Evolutionary conservation across 2,113 vertebrate genomes (phyloP).

Genomic region (Taxidea taxus): DNA sequence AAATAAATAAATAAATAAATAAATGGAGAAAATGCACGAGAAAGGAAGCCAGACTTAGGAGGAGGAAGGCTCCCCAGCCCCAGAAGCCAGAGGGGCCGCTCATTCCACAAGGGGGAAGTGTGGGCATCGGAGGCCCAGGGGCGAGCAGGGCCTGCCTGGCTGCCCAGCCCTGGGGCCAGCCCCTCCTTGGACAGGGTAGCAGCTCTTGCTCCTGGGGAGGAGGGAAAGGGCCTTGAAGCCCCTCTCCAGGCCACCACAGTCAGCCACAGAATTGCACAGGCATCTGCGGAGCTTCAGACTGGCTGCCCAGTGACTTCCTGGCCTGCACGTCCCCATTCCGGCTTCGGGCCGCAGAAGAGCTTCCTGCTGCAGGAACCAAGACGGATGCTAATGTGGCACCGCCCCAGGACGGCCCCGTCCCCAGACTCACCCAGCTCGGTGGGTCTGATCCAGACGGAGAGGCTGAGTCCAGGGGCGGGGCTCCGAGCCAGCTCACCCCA

Average conservation of each 20-base stretch:
- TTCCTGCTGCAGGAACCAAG: fast-evolving
- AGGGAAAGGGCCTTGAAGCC: slow-evolving; percentile 52
- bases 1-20: too few relatives aligned
- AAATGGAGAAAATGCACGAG: too few relatives aligned
- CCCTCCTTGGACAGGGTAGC: not conserved
- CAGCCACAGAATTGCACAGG: not conserved
- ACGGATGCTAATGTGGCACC: fast-evolving
- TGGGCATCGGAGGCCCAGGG: not conserved
- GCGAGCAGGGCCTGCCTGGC: fast-evolving
- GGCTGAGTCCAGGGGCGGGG: not conserved
- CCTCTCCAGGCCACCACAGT: not conserved
- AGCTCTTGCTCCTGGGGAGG: slow-evolving; percentile 13
- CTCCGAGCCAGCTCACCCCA: not conserved
- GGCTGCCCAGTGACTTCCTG: fast-evolving
- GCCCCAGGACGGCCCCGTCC: not conserved
- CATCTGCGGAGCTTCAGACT: not conserved
- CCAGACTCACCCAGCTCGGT: not conserved
- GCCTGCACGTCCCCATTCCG: not conserved
- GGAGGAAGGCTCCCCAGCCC: not conserved
- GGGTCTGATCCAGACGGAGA: not conserved
- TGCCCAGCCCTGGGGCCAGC: not conserved
- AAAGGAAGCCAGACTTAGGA: not conserved
- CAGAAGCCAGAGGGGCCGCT: not conserved
- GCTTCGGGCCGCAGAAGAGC: fast-evolving
- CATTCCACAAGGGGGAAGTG: not conserved